A percentile compares a stretch with the other conserved stretches of the same genome.
These are phyloP conservation scores for Henricia sp. DNA, from an alignment of 53 echinoderm and acorn worm species.

Conservation along the genomic window DNA sequence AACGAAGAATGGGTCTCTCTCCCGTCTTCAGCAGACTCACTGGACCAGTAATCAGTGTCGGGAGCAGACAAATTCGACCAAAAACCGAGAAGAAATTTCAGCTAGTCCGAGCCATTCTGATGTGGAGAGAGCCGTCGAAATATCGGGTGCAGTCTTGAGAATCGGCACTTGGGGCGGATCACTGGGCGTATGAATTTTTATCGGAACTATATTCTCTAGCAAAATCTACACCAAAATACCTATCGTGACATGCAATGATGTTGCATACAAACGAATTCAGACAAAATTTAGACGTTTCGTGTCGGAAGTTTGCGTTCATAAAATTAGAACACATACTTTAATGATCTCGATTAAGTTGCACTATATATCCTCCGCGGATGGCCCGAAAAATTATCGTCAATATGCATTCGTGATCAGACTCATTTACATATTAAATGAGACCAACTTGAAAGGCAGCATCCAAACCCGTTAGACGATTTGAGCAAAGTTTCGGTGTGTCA, in stretches of 20 bases:
- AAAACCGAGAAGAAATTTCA: slow-evolving; percentile 53
- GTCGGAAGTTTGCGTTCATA: too few relatives aligned
- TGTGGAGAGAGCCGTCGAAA: slow-evolving; percentile 40
- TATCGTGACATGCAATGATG: too few relatives aligned
- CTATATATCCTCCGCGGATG: slow-evolving; percentile 54
- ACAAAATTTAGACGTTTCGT: too few relatives aligned
- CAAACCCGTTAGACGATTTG: slow-evolving; percentile 69
- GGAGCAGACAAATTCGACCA: slow-evolving; percentile 15
- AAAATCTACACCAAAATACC: not conserved
- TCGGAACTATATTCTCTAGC: slow-evolving; percentile 20
- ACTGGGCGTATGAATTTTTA: slow-evolving; percentile 26
- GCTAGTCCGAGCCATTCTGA: slow-evolving; percentile 54
- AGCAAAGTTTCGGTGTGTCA: slow-evolving; percentile 60
- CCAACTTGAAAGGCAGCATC: slow-evolving; percentile 27
- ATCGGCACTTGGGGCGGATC: slow-evolving; percentile 55
- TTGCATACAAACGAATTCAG: too few relatives aligned
- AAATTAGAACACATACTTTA: too few relatives aligned
- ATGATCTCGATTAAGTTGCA: not conserved
- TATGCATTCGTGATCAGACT: slow-evolving; percentile 25
- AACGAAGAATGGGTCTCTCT: slow-evolving; percentile 35
- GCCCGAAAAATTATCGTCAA: not conserved
- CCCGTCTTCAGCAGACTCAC: slow-evolving; percentile 46
- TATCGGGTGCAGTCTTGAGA: slow-evolving; percentile 19
- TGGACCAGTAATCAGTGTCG: slow-evolving; percentile 20
- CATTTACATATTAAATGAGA: slow-evolving; percentile 61